phyloP scores from a whole-genome alignment of 2,113 vertebrate species.

The Plecotus auritus region DNA sequence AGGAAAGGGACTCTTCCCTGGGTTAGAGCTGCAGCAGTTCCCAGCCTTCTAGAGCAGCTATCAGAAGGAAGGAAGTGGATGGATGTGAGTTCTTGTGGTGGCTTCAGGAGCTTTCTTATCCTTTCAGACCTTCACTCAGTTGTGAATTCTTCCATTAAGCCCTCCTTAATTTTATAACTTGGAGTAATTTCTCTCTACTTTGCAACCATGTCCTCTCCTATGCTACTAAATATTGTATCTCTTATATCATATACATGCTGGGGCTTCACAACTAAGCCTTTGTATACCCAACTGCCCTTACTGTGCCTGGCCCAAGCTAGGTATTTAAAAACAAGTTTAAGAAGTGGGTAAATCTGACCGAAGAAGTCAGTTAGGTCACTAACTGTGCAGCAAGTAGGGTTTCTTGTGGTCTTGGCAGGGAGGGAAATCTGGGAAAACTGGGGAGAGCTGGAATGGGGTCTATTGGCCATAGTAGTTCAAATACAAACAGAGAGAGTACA shows the following conservation, averaged over 20 bases:
- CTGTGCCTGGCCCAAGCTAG: neutral
- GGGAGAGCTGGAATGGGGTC: neutral
- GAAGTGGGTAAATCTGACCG: neutral
- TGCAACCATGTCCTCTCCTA: neutral
- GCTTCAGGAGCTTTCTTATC: neutral
- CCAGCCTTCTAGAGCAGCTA: neutral
- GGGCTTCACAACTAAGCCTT: neutral
- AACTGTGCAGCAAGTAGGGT: neutral
- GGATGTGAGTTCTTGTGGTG: neutral
- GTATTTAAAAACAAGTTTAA: neutral
- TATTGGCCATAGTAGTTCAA: neutral
- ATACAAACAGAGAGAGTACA: neutral
- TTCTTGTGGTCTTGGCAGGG: neutral
- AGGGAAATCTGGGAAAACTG: neutral
- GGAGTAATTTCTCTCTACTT: neutral
- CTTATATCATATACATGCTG: neutral
- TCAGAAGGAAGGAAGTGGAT: neutral
- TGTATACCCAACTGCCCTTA: neutral
- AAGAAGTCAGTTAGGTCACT: neutral
- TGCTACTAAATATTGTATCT: neutral
- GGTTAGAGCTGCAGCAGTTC: neutral
- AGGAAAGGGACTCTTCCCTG: neutral
- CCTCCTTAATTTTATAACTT: neutral
- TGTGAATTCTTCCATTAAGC: neutral
- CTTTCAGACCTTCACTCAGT: neutral